Evolutionary conservation across 2,888 invertebrate genomes (phyloP).

Genomic region (Ectemnius lituratus): DNA sequence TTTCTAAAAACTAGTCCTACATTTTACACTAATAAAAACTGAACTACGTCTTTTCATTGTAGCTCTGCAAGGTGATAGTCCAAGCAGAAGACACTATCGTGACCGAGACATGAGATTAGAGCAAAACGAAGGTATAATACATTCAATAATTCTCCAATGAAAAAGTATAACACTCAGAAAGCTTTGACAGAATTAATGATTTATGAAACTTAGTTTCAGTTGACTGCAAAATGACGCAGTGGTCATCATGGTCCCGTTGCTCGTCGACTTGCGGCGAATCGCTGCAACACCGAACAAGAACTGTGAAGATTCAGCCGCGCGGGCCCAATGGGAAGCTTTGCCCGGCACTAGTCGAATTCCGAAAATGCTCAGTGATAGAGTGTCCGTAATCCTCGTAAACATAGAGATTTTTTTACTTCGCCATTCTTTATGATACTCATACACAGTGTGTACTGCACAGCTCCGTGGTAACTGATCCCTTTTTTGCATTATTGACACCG

Average conservation of each 20-base stretch:
- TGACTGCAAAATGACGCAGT: conserved; percentile 78
- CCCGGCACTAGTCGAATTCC: conserved; percentile 71
- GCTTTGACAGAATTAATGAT: background rate
- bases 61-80: conserved; percentile 57
- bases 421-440: conserved; percentile 10
- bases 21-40: background rate
- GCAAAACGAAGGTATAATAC: conserved; percentile 40
- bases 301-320: conserved; percentile 78
- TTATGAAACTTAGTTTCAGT: conserved; percentile 50
- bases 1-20: background rate
- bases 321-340: conserved; percentile 72
- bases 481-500: no score
- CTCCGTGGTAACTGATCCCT: background rate
- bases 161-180: background rate
- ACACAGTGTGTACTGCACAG: background rate
- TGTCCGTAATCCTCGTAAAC: conserved; percentile 38
- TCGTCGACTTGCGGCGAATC: conserved; percentile 92
- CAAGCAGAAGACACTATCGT: conserved; percentile 42
- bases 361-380: conserved; percentile 59
- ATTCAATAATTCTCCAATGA: background rate
- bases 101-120: conserved; percentile 18
- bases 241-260: conserved; percentile 92
- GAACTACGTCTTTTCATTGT: conserved; percentile 2
- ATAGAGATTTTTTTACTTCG: conserved; percentile 22
- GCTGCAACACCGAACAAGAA: conserved; percentile 85